Conservation (phyloP, 2,113 vertebrate genomes). For the Scolopax mira region DNA sequence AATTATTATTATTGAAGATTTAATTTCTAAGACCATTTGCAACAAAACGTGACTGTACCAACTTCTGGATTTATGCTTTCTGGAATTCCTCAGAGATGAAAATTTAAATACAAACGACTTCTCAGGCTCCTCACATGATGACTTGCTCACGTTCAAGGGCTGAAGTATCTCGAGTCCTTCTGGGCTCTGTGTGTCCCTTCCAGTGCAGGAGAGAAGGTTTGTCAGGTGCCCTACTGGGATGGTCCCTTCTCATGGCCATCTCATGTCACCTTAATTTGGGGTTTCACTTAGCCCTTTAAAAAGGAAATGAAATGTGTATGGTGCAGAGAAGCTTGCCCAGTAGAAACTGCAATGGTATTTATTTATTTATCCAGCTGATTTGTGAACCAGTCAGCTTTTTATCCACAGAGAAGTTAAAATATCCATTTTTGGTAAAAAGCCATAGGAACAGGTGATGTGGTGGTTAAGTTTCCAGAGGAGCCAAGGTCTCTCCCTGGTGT, state of each 20-base stretch:
- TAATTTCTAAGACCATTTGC: not conserved
- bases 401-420: not conserved
- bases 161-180: not conserved
- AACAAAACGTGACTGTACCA: not conserved
- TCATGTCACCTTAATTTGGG: not conserved
- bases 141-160: accelerated
- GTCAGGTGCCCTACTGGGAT: not conserved
- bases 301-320: not conserved
- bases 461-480: not conserved
- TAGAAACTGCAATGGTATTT: not conserved
- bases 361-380: not conserved
- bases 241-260: not conserved
- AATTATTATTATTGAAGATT: not conserved
- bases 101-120: not conserved
- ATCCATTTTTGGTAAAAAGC: not conserved
- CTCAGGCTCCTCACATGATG: not conserved
- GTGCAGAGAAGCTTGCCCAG: no score
- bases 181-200: not conserved
- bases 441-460: accelerated
- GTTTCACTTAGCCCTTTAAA: not conserved
- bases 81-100: not conserved
- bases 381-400: not conserved
- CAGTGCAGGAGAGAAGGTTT: not conserved
- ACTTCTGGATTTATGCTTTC: not conserved
- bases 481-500: not conserved